Conservation (phyloP, 2,113 vertebrate genomes). For the Siphamia tubifer region DNA sequence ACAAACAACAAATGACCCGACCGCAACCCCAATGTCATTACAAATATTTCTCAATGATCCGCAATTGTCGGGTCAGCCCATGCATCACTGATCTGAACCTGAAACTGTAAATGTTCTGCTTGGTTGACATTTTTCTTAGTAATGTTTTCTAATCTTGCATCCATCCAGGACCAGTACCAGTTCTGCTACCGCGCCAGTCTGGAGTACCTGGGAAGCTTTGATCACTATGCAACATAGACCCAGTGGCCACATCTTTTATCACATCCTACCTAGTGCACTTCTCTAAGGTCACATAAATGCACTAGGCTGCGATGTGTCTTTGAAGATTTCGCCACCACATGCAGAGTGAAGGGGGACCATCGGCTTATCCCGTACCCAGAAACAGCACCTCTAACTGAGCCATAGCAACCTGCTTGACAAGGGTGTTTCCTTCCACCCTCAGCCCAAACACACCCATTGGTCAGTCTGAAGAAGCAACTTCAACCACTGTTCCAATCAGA, state of each 20-base stretch:
- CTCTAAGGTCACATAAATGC: conserved; percentile 48
- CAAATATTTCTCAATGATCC: too few relatives aligned
- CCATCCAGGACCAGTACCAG: conserved; percentile 94
- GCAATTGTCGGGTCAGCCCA: too few relatives aligned
- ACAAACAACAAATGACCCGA: too few relatives aligned
- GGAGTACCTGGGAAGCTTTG: conserved; percentile 98
- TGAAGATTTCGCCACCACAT: conserved; percentile 81
- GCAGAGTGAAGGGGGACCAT: conserved; percentile 76
- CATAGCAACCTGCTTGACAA: conserved; percentile 91
- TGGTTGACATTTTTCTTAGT: too few relatives aligned
- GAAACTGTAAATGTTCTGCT: too few relatives aligned
- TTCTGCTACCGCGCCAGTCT: conserved; percentile 98
- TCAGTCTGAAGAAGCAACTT: conserved; percentile 71
- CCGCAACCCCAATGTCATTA: too few relatives aligned
- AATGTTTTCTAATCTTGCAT: conserved; percentile 9
- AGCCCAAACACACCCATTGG: conserved; percentile 85
- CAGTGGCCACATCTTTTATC: conserved; percentile 56
- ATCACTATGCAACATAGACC: conserved; percentile 99
- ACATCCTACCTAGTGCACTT: conserved; percentile 65
- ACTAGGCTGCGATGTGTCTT: conserved; percentile 74
- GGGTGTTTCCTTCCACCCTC: conserved; percentile 84
- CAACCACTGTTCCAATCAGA: conserved; percentile 64
- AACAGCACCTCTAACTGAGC: conserved; percentile 96
- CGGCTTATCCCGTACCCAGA: conserved; percentile 69
- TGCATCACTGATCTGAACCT: too few relatives aligned